Base-by-base conservation (phyloP, 2,113 vertebrate species). In the Hassar affinis region DNA sequence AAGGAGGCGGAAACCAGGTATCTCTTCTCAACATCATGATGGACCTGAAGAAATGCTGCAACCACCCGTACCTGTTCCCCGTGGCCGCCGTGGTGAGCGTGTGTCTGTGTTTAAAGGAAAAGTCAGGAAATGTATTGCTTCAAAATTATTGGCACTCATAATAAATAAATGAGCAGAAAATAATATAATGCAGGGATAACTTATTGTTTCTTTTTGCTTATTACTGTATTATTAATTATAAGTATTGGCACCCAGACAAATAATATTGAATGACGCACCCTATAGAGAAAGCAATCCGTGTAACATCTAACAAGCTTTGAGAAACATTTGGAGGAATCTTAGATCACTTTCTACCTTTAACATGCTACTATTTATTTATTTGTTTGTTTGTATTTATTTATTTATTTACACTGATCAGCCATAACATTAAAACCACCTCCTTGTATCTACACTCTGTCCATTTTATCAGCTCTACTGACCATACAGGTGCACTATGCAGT, bases 1-100 rank as follows among this genome's bases (percentile, higher is more conserved):
- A 99, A 92, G 97, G 98, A 0, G 98, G 98, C 0, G 98, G 98
- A 42, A 99, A 98, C 92, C 98, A 99, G 90, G 98, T 99, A 81
- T 99, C 98, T 0, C 92, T 99, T 85, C 96, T 99, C 54, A 99
- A 99, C 91, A 99, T 99, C 90, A 99, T 99, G 98, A 99, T 99
- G 98, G 98, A 99, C 89, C 92, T 99, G 92, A 99, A 99, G 93
- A 99, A 99, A 84, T 99, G 98, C 86, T 99, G 98, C 85, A 99
- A 99, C 85, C 97, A 99, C 61, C 98, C 97, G 0, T 99, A 99
- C 90, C 95, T 99, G 87, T 99, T 99, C 87, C 98, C 98, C 0
- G 97, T 99, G 88, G 97, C 97, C 0, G 97, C 97, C 0, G 95
- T 97, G 96, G 97, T 96, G 79, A 84, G 49, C 57, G 49, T 20